These are phyloP conservation scores for Athene noctua DNA, from an alignment of 2,113 vertebrate genomes.

Conservation along the genomic window DNA sequence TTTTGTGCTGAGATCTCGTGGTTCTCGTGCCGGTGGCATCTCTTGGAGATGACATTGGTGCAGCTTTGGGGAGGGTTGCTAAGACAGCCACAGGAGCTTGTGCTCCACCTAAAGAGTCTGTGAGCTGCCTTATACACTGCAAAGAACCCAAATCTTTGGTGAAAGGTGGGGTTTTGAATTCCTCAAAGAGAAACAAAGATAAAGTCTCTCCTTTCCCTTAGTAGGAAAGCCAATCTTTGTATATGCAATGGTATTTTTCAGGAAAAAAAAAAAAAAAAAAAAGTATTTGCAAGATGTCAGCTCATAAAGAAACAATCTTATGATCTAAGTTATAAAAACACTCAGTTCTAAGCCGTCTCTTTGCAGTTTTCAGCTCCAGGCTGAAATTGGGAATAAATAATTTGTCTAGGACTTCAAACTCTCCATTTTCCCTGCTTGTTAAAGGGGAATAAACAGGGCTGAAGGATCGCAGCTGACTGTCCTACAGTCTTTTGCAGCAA, in stretches of 20 bases:
- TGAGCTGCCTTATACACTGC: not conserved
- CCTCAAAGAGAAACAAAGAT: not conserved
- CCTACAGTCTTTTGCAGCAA: not conserved
- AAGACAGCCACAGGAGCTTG: not conserved
- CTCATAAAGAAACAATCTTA: not conserved
- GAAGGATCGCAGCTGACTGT: not conserved
- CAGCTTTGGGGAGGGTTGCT: not conserved
- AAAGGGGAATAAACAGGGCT: not conserved
- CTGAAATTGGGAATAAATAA: conserved; percentile 12
- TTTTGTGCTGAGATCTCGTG: not conserved
- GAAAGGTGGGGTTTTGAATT: not conserved
- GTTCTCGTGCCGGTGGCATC: not conserved
- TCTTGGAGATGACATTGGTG: not conserved
- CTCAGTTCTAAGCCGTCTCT: not conserved
- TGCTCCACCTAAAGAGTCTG: not conserved
- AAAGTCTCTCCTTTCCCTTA: not conserved
- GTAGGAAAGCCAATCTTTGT: not conserved
- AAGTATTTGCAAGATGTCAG: not conserved
- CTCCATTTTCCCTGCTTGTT: not conserved
- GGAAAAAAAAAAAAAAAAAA: not conserved
- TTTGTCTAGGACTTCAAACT: not conserved
- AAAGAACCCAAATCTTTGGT: not conserved
- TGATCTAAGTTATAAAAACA: not conserved
- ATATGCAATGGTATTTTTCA: not conserved
- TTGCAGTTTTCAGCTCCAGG: not conserved